Evolutionary conservation across 2,113 vertebrate species (phyloP), one percentile per base, ranked within the genome.

Genomic region (Butorides virescens): DNA sequence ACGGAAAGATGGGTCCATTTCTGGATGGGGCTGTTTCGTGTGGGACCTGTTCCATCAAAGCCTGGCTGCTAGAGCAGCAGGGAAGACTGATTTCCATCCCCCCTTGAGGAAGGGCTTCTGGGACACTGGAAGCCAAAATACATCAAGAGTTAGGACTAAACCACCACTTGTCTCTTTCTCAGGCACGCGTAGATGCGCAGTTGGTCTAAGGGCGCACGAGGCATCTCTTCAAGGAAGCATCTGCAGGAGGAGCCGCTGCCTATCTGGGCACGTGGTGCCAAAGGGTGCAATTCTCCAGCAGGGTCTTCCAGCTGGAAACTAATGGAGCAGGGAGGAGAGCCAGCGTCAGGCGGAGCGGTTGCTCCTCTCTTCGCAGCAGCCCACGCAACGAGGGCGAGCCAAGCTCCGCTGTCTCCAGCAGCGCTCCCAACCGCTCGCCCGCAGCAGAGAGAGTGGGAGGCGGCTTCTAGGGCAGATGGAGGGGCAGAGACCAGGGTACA

Each of bases 241-340:
- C 67, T 13, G 15, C 25, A 32, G 68, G 52, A 79, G 47, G 27
- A 78, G 15, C 19, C 11, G n/a, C 53, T 55, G 53, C 46, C 30
- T 7, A 0, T 30, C 29, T 20, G 53, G 37, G 19, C 19, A 15
- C 0, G 0, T 34, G 49, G 27, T 61, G 27, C 70, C 34, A 6
- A 61, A 30, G 71, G 73, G 2, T 3, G 2, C 1, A 2, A 7
- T 14, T 36, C 5, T 58, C 15, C 25, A 2, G 16, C 17, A 34
- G 8, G 7, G 25, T 55, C 56, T 91, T 44, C 13, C 19, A 12
- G 44, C 95, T 55, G 65, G 83, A 79, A 89, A 18, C 52, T 29
- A 21, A 52, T 17, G 79, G 86, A 27, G 1, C 17, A 9, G 71
- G 66, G 73, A 72, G 72, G 47, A 68, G 78, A 46, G 7, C 15